These are phyloP conservation scores for Pangasianodon gigas DNA, from an alignment of 2,113 vertebrate genomes.

Conservation along the genomic window DNA sequence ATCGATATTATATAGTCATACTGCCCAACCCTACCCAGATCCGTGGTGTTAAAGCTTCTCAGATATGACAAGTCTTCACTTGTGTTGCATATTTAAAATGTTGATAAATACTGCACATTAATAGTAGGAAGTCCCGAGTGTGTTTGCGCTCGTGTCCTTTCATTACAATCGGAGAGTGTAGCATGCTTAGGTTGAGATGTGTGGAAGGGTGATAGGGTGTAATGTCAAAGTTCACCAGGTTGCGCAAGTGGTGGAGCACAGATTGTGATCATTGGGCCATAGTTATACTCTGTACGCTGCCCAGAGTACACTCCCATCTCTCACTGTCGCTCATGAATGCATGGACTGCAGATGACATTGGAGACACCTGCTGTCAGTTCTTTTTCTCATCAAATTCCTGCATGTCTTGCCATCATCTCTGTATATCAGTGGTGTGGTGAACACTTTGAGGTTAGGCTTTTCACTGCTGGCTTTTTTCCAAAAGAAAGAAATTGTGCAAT, in stretches of 20 bases:
- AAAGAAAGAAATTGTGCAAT: neutral
- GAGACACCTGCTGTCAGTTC: neutral
- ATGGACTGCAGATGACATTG: neutral
- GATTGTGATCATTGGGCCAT: constrained; percentile 41
- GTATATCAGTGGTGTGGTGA: neutral
- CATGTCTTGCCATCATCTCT: neutral
- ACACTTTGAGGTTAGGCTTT: neutral
- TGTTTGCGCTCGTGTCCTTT: neutral
- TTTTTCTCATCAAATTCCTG: constrained; percentile 12
- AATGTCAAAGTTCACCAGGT: constrained; percentile 47
- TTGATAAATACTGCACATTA: neutral
- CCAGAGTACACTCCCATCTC: neutral
- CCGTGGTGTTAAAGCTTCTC: neutral
- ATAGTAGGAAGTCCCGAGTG: neutral
- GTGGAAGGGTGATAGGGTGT: constrained; percentile 19
- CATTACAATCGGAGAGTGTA: neutral
- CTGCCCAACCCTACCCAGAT: neutral
- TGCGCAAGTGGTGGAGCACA: constrained; percentile 31
- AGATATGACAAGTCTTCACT: neutral
- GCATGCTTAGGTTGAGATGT: neutral
- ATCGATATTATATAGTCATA: neutral
- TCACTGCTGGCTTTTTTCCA: neutral
- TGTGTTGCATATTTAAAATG: neutral
- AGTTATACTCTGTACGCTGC: constrained; percentile 32
- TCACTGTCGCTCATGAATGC: neutral